Base-by-base conservation (phyloP, 2,113 vertebrate genomes). In the Panthera leo region DNA sequence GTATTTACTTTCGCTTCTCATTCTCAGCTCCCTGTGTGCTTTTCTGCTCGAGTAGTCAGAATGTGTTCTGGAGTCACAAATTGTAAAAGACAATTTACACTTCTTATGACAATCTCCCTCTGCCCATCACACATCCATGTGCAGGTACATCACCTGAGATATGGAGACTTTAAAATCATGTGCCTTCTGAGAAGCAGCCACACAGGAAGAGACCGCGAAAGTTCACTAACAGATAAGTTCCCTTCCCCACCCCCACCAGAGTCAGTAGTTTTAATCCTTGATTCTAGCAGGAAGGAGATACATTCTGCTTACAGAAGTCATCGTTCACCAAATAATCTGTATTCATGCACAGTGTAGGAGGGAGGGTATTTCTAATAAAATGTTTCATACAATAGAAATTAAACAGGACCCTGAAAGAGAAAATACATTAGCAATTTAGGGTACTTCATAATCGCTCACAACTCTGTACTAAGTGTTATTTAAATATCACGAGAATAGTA, bases 401-500 rank as follows among this genome's bases (percentile, higher is more conserved):
- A 58, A 89, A 80, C 2, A 63, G 29, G 31, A 18, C 89, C 11
- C 88, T 29, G 87, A 96, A 95, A 92, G 63, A 65, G 23, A 97
- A 95, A 91, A 61, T 53, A 82, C 14, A 97, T 80, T 80, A 95
- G 55, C 29, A 45, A 76, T 8, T 75, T 91, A 80, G 27, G n/a
- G 6, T 61, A 71, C n/a, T 80, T n/a, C 16, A 80, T 94, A 96
- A 96, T 65, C 48, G 14, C 55, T 91, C 36, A 79, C 27, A 71
- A 85, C 65, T 70, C 12, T 51, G 6, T 68, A 83, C 36, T 29
- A 68, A 58, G 19, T 68, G 5, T 55, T 91, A 89, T 67, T 75
- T 91, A 68, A 58, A 34, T 86, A 85, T 48, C 58, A 78, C 27
- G 21, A 94, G 73, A 45, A 78, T 58, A 84, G 12, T 84, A n/a